These are phyloP conservation scores for Megamerina dolium DNA, from an alignment of 2,888 invertebrate species.

Conservation along the genomic window DNA sequence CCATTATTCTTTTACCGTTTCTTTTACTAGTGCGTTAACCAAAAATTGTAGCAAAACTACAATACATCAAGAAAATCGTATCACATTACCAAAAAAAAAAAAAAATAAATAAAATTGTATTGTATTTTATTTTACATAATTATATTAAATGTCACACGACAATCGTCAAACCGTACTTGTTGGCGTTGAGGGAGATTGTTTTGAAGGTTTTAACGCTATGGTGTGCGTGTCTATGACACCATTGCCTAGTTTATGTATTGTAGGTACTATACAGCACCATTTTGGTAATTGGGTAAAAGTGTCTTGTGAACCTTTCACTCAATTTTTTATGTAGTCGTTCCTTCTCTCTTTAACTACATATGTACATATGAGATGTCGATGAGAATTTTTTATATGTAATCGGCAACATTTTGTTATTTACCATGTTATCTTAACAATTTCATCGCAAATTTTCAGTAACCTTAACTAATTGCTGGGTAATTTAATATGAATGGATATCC, in stretches of 20 bases:
- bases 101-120: background rate
- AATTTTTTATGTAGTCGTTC: too few relatives aligned
- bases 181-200: too few relatives aligned
- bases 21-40: too few relatives aligned
- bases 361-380: conserved; percentile 5
- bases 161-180: too few relatives aligned
- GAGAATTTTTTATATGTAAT: conserved; percentile 2
- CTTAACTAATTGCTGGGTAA: conserved; percentile 47
- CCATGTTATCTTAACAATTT: conserved; percentile 36
- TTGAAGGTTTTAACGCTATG: too few relatives aligned
- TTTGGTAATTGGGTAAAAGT: conserved; percentile 22
- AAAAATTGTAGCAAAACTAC: too few relatives aligned
- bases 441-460: conserved; percentile 43
- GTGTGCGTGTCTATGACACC: background rate
- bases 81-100: background rate
- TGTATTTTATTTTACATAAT: too few relatives aligned
- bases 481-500: conserved; percentile 39
- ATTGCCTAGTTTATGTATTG: too few relatives aligned
- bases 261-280: background rate
- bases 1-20: too few relatives aligned
- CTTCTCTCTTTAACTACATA: background rate
- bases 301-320: conserved; percentile 1
- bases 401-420: conserved; percentile 29
- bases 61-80: background rate
- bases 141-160: background rate